Base-by-base conservation (phyloP, 2,888 invertebrate genomes). In the Habroteleia sp. region DNA sequence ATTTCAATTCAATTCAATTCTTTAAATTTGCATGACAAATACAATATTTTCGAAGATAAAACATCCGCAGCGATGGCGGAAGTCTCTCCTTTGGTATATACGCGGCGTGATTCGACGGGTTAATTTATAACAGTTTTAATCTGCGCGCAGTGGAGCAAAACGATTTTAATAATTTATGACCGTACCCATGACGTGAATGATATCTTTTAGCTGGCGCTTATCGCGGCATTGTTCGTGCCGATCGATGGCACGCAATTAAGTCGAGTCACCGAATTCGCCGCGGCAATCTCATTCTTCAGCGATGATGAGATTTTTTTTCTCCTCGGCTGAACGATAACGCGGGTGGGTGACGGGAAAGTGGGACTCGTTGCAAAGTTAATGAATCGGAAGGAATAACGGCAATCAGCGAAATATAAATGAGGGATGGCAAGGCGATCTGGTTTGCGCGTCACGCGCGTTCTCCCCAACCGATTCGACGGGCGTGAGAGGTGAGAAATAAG, bases 391-490 rank as follows among this genome's bases (percentile, higher is more conserved):
- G 83, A 87, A 84, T 86, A 85, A 85, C 82, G 84, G 83, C 85
- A 86, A 87, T 87, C 86, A 85, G 84, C 83, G 79, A 87, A 87
- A 86, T 87, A 86, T 86, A 86, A 86, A 86, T 84, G 86, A 86
- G 82, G 81, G 79, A 82, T 81, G 81, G 80, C 79, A 72, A 44
- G 54, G 20, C 69, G 74, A 81, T 81, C 81, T 79, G 76, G 83
- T 79, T 82, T 83, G 85, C 85, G 76, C 80, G 83, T 85, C 86
- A 86, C 86, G 86, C 84, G 82, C 84, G 80, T 69, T 66, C 77
- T 77, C 74, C 79, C 78, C 58, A 76, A 54, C 52, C 46, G 69
- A 74, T 50, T 46, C 71, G 71, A 58, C 56, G 62, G 73, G 71
- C 66, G 63, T 54, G 78, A 63, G 77, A 79, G 81, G 78, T 79